A percentile compares a stretch with the other conserved stretches of the same genome.
These are phyloP conservation scores for Mycetomoellerius zeteki DNA, from an alignment of 1,140 invertebrate species.

Conservation along the genomic window DNA sequence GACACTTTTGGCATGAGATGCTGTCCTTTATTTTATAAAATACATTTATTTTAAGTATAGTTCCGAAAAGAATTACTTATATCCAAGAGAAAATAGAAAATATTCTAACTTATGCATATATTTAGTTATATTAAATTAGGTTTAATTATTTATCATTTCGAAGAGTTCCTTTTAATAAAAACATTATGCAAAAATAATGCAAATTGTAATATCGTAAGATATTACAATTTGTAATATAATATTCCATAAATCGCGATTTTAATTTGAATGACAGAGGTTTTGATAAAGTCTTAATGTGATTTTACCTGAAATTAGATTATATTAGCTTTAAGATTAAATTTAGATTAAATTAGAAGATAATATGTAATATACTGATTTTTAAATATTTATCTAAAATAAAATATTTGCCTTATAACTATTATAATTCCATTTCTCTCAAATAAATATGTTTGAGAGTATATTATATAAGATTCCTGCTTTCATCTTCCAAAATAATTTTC, in stretches of 20 bases:
- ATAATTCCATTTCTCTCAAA: background rate
- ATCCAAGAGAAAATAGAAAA: background rate
- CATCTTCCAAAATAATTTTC: no score
- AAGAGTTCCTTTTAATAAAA: background rate
- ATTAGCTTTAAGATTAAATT: no score
- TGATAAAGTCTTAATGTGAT: background rate
- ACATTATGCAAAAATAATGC: background rate
- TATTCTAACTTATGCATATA: background rate
- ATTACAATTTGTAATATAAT: background rate
- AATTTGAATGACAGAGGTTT: background rate
- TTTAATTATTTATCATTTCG: background rate
- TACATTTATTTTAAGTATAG: constrained; percentile 10
- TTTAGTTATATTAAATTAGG: background rate
- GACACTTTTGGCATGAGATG: background rate
- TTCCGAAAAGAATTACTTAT: background rate
- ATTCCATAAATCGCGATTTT: background rate
- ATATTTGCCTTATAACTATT: background rate
- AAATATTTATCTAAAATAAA: background rate
- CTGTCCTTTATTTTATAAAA: constrained; percentile 28
- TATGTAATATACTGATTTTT: background rate
- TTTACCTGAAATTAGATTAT: constrained; percentile 4
- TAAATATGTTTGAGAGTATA: background rate
- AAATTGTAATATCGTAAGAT: background rate
- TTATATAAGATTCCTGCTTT: background rate
- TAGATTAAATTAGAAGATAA: background rate